A percentile compares a stretch with the other conserved stretches of the same genome.
Evolutionary conservation across 2,888 invertebrate genomes (phyloP).

Genomic region (Hirtodrosophila histrioides): DNA sequence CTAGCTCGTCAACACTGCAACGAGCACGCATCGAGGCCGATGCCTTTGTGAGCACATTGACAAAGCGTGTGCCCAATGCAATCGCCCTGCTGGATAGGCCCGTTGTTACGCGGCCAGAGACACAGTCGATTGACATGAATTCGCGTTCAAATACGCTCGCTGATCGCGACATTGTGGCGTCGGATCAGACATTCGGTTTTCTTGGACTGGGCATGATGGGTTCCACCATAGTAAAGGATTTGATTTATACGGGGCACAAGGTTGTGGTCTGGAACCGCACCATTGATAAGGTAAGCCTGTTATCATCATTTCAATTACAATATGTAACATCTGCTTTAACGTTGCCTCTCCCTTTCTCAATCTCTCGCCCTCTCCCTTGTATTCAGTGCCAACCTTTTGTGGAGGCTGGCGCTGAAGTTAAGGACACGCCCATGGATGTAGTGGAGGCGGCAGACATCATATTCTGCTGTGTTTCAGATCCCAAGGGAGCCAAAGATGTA

Average conservation of each 20-base stretch:
- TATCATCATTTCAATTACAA: too few species aligned
- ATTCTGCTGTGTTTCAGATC: slow-evolving; percentile 97
- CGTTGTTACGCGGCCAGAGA: slow-evolving; percentile 86
- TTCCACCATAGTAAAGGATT: slow-evolving; percentile 96
- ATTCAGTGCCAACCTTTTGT: slow-evolving; percentile 90
- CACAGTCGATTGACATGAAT: slow-evolving; percentile 91
- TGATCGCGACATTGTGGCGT: slow-evolving; percentile 93
- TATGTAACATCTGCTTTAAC: neutral
- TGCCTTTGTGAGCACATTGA: slow-evolving; percentile 45
- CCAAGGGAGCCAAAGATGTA: slow-evolving; percentile 96
- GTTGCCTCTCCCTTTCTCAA: neutral
- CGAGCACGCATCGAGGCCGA: slow-evolving; percentile 77
- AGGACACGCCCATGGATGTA: slow-evolving; percentile 96
- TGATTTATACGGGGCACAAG: slow-evolving; percentile 96
- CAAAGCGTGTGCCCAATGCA: slow-evolving; percentile 79
- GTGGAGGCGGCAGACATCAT: slow-evolving; percentile 96
- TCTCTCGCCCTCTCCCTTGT: neutral
- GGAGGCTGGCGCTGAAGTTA: slow-evolving; percentile 93
- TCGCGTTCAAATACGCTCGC: slow-evolving; percentile 91
- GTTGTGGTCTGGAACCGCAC: slow-evolving; percentile 98
- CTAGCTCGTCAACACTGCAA: slow-evolving; percentile 61
- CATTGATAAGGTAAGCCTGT: slow-evolving; percentile 88
- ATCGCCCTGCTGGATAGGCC: slow-evolving; percentile 83
- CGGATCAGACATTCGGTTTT: slow-evolving; percentile 95
- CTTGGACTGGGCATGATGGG: slow-evolving; percentile 98